Percentiles rank a stretch among this genome's conserved stretches.
These are phyloP conservation scores for Merluccius polli DNA, from an alignment of 2,797 vertebrate genomes.

Conservation along the genomic window DNA sequence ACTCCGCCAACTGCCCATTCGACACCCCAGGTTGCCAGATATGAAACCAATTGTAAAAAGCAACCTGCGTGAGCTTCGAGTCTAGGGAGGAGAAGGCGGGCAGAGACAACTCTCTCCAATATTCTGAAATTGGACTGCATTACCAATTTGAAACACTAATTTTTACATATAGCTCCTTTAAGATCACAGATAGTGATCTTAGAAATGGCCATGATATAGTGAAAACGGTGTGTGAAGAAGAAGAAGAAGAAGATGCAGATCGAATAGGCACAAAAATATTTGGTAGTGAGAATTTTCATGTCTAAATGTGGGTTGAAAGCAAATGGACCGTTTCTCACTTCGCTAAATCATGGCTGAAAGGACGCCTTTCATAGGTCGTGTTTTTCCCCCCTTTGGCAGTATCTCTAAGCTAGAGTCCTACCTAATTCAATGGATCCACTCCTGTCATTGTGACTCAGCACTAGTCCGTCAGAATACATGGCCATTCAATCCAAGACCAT, in stretches of 20 bases:
- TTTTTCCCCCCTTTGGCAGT: background rate
- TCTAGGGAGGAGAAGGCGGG: too few relatives aligned
- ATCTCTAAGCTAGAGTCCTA: background rate
- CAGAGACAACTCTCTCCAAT: too few relatives aligned
- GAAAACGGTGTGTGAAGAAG: background rate
- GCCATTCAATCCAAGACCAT: too few relatives aligned
- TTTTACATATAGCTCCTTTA: too few relatives aligned
- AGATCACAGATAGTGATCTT: background rate
- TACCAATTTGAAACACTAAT: too few relatives aligned
- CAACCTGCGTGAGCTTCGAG: too few relatives aligned
- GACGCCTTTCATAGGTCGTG: background rate
- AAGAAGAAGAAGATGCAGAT: background rate
- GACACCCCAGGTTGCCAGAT: too few relatives aligned
- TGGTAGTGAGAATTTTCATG: background rate
- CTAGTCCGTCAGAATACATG: too few relatives aligned
- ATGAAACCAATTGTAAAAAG: too few relatives aligned
- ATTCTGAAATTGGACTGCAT: too few relatives aligned
- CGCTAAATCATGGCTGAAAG: background rate
- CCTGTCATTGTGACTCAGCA: background rate
- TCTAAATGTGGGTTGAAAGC: background rate
- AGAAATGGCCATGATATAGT: background rate
- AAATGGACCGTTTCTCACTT: background rate
- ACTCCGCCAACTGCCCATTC: too few relatives aligned
- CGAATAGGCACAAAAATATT: background rate
- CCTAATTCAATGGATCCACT: background rate